Evolutionary conservation across 2,888 invertebrate species (phyloP), one percentile per base, ranked within the genome.

Genomic region (Diaphora mendica): DNA sequence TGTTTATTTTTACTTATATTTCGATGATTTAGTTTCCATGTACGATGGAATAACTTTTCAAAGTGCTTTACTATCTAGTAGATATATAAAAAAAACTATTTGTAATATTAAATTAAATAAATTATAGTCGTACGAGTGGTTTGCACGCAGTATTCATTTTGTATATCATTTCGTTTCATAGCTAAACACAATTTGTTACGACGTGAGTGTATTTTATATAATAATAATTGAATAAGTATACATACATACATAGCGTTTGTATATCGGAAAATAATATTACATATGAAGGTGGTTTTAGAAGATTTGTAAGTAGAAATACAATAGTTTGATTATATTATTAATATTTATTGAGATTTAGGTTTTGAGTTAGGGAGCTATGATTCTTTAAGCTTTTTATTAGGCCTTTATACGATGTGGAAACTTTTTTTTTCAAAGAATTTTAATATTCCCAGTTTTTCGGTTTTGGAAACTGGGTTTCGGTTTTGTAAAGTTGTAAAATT

Each of bases 11-110:
- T 30, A 71, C 62, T 11, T 68, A 77, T 48, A 71, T 77, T 78
- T 79, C 64, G 74, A 70, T 73, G 39, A 70, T 77, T 78, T 70
- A 72, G 87, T 90, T 91, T 91, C 91, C 92, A 91, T 90, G 82
- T 79, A 83, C 80, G 84, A 90, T 92, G 92, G 91, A 91, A 91
- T 89, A 94, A 93, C 90, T 93, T 94, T 94, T 95, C 94, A 92
- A 95, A 95, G 95, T 95, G 95, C 95, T 95, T 95, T 95, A 95
- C 95, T 95, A 95, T 95, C 93, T 94, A 93, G 93, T 95, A 94
- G 92, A 91, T 94, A 94, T 91, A 89, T 86, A 89, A 89, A 89
- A 72, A 90, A 90, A 91, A 91, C 91, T 94, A 94, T 93, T 93
- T 93, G 92, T 95, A 95, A 94, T 93, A 91, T 94, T 94, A 92